Conservation (phyloP, 2,113 vertebrate species). For the Ovis aries region ARS-UI_Ramb_v3.0 NC_056060.1:90465001-90465500, state of each 20-base stretch:
- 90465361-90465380: neutral
- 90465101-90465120: neutral
- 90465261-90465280: neutral
- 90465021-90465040: neutral
- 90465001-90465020: neutral
- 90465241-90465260: slow-evolving; percentile 22
- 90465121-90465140: neutral
- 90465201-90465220: neutral
- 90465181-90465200: neutral
- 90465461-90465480: neutral
- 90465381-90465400: neutral
- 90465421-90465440: neutral
- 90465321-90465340: neutral
- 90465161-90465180: neutral
- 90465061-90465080: neutral
- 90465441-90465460: neutral
- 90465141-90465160: neutral
- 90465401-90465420: neutral
- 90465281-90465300: neutral
- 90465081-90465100: neutral
- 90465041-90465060: neutral
- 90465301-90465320: neutral
- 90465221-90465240: neutral
- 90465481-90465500: neutral
- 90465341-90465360: neutral